phyloP scores from a whole-genome alignment of 1,140 invertebrate genomes.

The Procambarus clarkii region DNA sequence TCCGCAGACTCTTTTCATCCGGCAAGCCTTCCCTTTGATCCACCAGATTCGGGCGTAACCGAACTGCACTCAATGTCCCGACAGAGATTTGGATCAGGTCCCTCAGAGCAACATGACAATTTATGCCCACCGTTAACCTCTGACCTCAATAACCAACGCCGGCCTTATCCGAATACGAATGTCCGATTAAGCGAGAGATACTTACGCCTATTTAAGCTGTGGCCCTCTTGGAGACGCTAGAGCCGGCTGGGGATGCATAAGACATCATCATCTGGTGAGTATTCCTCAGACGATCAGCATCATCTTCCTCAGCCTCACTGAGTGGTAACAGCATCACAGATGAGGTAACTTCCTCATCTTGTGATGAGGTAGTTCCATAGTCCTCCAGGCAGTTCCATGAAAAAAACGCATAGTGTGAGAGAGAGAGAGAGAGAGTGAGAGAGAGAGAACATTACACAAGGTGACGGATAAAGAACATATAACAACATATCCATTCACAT shows the following conservation, averaged over 20 bases:
- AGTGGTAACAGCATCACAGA: too few relatives aligned
- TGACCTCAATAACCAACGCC: conserved; percentile 53
- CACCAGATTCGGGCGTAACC: conserved; percentile 18
- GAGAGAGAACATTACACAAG: too few relatives aligned
- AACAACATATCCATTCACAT: too few relatives aligned
- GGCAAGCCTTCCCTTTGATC: not conserved
- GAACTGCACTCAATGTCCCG: conserved; percentile 18
- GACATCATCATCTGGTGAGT: not conserved
- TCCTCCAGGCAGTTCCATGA: not conserved
- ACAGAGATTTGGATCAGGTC: conserved; percentile 16
- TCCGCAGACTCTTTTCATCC: not conserved
- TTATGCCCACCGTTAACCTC: conserved; percentile 54
- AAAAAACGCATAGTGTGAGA: not conserved
- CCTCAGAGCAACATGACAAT: conserved; percentile 48
- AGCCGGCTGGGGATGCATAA: not conserved
- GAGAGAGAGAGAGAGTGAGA: too few relatives aligned
- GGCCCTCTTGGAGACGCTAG: not conserved
- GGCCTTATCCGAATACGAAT: conserved; percentile 56
- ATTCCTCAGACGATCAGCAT: not conserved
- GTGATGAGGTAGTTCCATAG: not conserved
- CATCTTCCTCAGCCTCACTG: not conserved
- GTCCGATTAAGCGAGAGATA: conserved; percentile 53
- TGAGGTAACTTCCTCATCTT: not conserved
- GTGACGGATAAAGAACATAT: too few relatives aligned
- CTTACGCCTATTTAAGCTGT: conserved; percentile 49